Conservation (phyloP, 2,113 vertebrate species). For the Agapornis roseicollis region DNA sequence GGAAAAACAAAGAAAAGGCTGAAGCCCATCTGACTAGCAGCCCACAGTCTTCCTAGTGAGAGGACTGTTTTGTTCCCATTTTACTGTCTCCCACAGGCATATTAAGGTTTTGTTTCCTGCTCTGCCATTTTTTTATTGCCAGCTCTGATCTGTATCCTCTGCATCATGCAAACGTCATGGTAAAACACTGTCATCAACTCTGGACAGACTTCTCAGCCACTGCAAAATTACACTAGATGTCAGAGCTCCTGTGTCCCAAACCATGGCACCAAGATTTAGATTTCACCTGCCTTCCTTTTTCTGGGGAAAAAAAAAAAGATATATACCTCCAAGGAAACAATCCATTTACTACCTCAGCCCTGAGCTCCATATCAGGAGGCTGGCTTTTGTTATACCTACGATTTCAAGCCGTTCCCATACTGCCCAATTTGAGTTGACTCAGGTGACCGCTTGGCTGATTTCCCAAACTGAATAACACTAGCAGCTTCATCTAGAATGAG, state of each 20-base stretch:
- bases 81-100: neutral
- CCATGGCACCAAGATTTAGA: neutral
- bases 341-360: neutral
- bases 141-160: neutral
- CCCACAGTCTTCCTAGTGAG: neutral
- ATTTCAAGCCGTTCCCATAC: constrained; percentile 98
- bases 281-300: neutral
- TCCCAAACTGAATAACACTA: constrained; percentile 97
- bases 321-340: neutral
- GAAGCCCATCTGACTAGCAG: neutral
- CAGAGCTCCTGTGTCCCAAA: neutral
- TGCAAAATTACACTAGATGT: neutral
- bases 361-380: neutral
- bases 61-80: neutral
- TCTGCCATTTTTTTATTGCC: neutral
- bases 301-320: neutral
- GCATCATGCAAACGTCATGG: neutral
- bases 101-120: neutral
- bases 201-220: neutral
- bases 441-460: constrained; percentile 92
- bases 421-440: constrained; percentile 97
- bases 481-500: constrained; percentile 86
- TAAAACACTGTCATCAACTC: neutral
- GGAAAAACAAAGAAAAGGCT: neutral
- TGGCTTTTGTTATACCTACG: constrained; percentile 81